These are phyloP conservation scores for Conchocele bisecta DNA, from an alignment of 2,888 invertebrate genomes.

Conservation along the genomic window DNA sequence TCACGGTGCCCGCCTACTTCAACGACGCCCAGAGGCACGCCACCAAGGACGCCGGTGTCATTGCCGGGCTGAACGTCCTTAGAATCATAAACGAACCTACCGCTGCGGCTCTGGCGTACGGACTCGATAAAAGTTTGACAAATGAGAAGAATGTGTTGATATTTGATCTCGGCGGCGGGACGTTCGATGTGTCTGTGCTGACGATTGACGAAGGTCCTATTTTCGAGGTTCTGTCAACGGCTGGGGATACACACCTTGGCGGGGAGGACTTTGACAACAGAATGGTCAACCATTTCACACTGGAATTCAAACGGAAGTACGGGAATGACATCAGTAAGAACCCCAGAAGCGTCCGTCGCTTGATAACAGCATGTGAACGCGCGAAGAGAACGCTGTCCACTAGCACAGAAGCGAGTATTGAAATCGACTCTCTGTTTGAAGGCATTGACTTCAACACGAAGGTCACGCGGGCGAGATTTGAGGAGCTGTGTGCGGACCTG, in stretches of 20 bases:
- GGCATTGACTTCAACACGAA: slow-evolving; percentile 78
- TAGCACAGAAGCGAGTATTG: slow-evolving; percentile 73
- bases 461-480: slow-evolving; percentile 78
- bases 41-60: slow-evolving; percentile 83
- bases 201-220: slow-evolving; percentile 85
- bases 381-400: slow-evolving; percentile 78
- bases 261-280: slow-evolving; percentile 79
- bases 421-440: slow-evolving; percentile 78
- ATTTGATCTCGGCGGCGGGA: slow-evolving; percentile 85
- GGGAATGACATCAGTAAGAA: slow-evolving; percentile 73
- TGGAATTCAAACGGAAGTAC: slow-evolving; percentile 75
- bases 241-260: slow-evolving; percentile 80
- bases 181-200: slow-evolving; percentile 84
- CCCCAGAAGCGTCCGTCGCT: slow-evolving; percentile 70
- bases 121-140: slow-evolving; percentile 83
- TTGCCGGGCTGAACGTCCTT: slow-evolving; percentile 83
- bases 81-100: slow-evolving; percentile 87
- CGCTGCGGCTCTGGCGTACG: slow-evolving; percentile 83
- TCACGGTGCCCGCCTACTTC: slow-evolving; percentile 82
- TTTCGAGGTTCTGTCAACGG: slow-evolving; percentile 79
- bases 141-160: slow-evolving; percentile 85
- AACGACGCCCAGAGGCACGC: slow-evolving; percentile 86
- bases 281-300: slow-evolving; percentile 73
- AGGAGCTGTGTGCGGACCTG: slow-evolving; percentile 76
- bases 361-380: slow-evolving; percentile 77